Base-by-base conservation (phyloP, 2,888 invertebrate genomes). In the Caenorhabditis uteleia region DNA sequence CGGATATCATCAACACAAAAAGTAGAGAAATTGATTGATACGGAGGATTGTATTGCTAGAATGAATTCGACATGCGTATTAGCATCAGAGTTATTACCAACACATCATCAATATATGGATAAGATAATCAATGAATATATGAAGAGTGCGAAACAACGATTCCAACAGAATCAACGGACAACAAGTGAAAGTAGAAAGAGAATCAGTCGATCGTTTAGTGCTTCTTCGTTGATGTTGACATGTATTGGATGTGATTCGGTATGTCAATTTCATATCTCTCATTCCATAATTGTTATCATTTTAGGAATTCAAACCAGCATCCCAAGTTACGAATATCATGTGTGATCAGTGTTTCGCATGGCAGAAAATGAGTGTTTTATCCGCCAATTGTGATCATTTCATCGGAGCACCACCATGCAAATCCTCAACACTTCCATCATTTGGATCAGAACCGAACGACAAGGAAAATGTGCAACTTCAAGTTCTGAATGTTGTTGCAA, bases 251-350 rank as follows among this genome's bases (percentile, higher is more conserved):
- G 82, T 58, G 65, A 71, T 42, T 56, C 71, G 64, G 75, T 77
- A 20, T 40, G 65, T 42, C 23, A 4, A 31, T 26, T 21, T 40
- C 25, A 20, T 14, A 27, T 23, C 20, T 27, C 39, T 39, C 6
- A 29, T n/a, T 23, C 16, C n/a, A 44, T 27, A 43, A 31, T 2
- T 45, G 16, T 20, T 33, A 8, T 21, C 31, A 14, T 18, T 39
- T 34, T 1, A 10, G n/a, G 7, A 34, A 34, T 65, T 71, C 54
- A 60, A 77, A 68, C 74, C 70, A 6, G 80, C 80, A 1, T 74
- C 78, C 1, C 79, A 79, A 31, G 62, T 72, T n/a, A 79, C 79
- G 20, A 82, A 82, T 48, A 80, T 82, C 68, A 74, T 82, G 45
- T 82, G 82, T 59, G 68, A 68, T 25, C 57, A 59, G 25, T 82